Evolutionary conservation across 2,797 vertebrate species (phyloP), one percentile per base, ranked within the genome.

Genomic region (Hyperoplus immaculatus): DNA sequence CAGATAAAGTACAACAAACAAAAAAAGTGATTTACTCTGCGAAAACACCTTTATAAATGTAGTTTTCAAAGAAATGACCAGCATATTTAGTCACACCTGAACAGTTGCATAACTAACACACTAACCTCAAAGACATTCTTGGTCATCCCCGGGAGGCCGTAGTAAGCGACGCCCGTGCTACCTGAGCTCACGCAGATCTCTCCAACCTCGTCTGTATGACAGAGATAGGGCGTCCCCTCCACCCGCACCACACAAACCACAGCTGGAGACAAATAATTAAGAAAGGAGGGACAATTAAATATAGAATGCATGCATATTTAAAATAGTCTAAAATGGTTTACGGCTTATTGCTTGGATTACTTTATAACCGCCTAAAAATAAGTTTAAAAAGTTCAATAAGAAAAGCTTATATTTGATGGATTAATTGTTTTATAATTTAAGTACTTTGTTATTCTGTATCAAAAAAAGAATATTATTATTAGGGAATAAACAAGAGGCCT

Each of bases 81-180:
- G 38, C 15, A 38, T 5, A 21, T 15, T 50, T 18, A 14, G 11
- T 62, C 16, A 51, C 13, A 39, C n/a, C 8, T 49, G 16, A 73
- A 49, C 12, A 41, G 8, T 36, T 62, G 36, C 16, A 65, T 38
- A 63, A 47, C 65, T 29, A 4, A 84, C 10, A 63, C 39, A 77
- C 95, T 5, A 59, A 98, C 98, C 97, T 99, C 97, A 81, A 99
- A 99, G 46, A 97, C 86, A 58, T 95, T 99, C 94, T 97, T 99
- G 70, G 98, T 99, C 95, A 97, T 98, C 46, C 98, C 97, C 0
- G 95, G 96, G n/a, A 99, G 95, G 29, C 98, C 98, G 0, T 96
- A 98, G 87, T 99, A 99, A 0, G 97, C 94, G 1, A 96, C 89
- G 0, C 97, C 97, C 0, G 96, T 96, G 51, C 95, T 94, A 42